Percentiles rank a stretch among this genome's conserved stretches.
These are phyloP conservation scores for Ctenicera cuprea DNA, from an alignment of 2,888 invertebrate genomes.

Conservation along the genomic window DNA sequence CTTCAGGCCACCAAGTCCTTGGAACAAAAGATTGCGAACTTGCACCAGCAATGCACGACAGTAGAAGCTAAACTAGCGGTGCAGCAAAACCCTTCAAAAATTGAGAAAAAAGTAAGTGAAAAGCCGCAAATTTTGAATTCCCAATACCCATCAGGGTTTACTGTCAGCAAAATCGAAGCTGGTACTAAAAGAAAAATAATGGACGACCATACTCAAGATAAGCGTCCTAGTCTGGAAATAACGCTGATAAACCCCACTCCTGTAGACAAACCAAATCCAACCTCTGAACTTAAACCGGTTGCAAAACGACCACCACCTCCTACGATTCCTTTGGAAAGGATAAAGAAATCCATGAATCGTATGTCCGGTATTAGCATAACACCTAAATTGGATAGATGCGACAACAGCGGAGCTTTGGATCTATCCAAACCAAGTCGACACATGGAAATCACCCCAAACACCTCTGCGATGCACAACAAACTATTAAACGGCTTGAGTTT, in stretches of 20 bases:
- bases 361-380: slow-evolving; percentile 67
- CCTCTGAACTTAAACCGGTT: slow-evolving; percentile 51
- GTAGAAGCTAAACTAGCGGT: slow-evolving; percentile 63
- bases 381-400: slow-evolving; percentile 70
- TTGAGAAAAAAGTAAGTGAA: slow-evolving; percentile 53
- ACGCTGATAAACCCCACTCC: slow-evolving; percentile 67
- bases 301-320: slow-evolving; percentile 74
- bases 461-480: slow-evolving; percentile 48
- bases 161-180: slow-evolving; percentile 71
- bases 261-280: slow-evolving; percentile 30
- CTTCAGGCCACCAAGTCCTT: slow-evolving; percentile 43
- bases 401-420: slow-evolving; percentile 75
- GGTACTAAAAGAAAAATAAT: slow-evolving; percentile 68
- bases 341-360: slow-evolving; percentile 70
- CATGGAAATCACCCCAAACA: slow-evolving; percentile 66
- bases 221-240: slow-evolving; percentile 69
- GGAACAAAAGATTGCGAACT: slow-evolving; percentile 65
- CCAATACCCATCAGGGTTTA: slow-evolving; percentile 65
- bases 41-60: slow-evolving; percentile 66
- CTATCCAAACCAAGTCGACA: slow-evolving; percentile 70
- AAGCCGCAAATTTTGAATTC: slow-evolving; percentile 51
- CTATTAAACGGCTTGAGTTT: slow-evolving; percentile 53
- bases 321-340: slow-evolving; percentile 74
- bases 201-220: slow-evolving; percentile 61
- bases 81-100: slow-evolving; percentile 42